These are phyloP conservation scores for Deilephila elpenor DNA, from an alignment of 2,888 invertebrate species.

Conservation along the genomic window DNA sequence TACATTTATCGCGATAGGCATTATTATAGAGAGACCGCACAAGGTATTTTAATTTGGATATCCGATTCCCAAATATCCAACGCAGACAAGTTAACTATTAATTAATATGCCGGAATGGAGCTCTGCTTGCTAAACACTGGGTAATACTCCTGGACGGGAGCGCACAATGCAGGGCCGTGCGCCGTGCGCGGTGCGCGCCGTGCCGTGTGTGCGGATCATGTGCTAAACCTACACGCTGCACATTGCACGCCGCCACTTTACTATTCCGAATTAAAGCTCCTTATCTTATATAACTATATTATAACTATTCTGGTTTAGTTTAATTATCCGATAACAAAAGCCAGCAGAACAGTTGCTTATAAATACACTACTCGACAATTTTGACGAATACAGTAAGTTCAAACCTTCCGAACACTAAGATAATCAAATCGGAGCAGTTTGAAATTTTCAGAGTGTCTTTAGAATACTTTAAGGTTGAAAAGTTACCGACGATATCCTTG, in stretches of 20 bases:
- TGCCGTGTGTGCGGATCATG: constrained; percentile 4
- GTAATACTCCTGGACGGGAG: constrained; percentile 8
- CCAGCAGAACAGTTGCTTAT: too few relatives aligned
- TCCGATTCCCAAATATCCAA: not conserved
- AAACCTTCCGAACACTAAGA: too few relatives aligned
- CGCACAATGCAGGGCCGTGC: constrained; percentile 8
- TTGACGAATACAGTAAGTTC: too few relatives aligned
- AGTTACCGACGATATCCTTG: too few relatives aligned
- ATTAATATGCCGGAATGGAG: constrained; percentile 12
- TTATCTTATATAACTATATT: not conserved
- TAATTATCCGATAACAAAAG: not conserved
- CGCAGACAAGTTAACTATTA: constrained; percentile 15
- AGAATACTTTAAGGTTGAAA: too few relatives aligned
- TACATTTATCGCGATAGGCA: not conserved
- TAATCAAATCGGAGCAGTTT: too few relatives aligned
- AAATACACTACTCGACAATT: too few relatives aligned
- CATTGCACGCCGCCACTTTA: not conserved
- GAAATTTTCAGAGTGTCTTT: too few relatives aligned
- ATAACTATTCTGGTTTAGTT: not conserved
- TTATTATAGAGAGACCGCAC: not conserved
- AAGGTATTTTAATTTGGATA: not conserved
- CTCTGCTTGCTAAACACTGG: constrained; percentile 13
- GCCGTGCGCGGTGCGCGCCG: not conserved
- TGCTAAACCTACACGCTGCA: not conserved
- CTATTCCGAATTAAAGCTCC: not conserved